Evolutionary conservation across 2,888 invertebrate species (phyloP), one percentile per base, ranked within the genome.

Genomic region (Daptonema setosum): DNA sequence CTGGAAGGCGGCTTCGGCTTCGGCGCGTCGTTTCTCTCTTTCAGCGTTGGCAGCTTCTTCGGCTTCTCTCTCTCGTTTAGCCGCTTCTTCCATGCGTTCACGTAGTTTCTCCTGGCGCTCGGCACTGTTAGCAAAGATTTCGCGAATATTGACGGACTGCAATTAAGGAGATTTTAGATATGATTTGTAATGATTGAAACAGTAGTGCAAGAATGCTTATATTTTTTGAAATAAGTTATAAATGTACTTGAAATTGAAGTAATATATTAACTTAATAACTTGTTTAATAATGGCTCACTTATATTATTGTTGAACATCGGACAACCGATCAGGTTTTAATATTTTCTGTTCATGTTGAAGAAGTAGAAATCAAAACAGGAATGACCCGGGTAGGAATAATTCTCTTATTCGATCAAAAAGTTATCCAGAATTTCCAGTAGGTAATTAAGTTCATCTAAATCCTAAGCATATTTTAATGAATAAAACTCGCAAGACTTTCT

Each of bases 1-100:
- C 50, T 48, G 45, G 28, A 55, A 55, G 30, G 55, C 55, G 22
- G 48, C 47, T 24, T 55, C 55, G 22, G 55, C 55, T 35, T 55
- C 55, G 20, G 28, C 30, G 2, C 55, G 48, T 25, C 50, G 47
- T 30, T 22, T 2, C 30, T 55, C 55, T 30, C 28, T 25, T 28
- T 45, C 45, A 2, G 30, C 20, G 3, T 22, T 3, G 2, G 11
- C 25, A 20, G 11, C 25, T 25, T 51, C 25, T 51, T 51, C 51
- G 25, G 26, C 8, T 25, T 26, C 51, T 5, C 51, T 11, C 25
- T 28, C 28, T 2, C 20, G 8, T 5, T 26, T 14, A 5, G 25
- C 51, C 5, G 17, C 20, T 26, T 25, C 51, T 3, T 51, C 28
- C 51, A 51, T 11, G 2, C 3, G 5, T 26, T 20, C 8, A 26